These are phyloP conservation scores for Rotaria magnacalcarata DNA, from an alignment of 2,888 invertebrate species.

Conservation along the genomic window DNA sequence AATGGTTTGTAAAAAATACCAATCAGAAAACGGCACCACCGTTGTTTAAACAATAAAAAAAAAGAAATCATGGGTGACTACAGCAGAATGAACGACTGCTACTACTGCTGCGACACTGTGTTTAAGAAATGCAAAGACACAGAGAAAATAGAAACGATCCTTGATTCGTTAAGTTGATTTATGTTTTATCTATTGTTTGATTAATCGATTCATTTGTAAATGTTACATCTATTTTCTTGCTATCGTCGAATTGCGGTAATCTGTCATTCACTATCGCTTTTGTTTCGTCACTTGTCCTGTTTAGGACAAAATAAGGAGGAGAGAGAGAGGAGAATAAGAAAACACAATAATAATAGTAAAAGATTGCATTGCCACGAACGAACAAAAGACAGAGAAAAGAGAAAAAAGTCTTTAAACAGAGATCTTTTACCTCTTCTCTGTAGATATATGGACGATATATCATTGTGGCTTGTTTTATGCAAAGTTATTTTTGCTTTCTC, in stretches of 20 bases:
- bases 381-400: background rate
- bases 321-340: background rate
- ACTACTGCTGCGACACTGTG: background rate
- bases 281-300: slow-evolving; percentile 6
- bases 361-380: background rate
- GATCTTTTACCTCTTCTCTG: slow-evolving; percentile 3
- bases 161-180: background rate
- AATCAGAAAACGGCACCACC: slow-evolving; percentile 17
- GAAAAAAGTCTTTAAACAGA: background rate
- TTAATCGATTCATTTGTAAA: background rate
- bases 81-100: background rate
- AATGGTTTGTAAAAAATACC: slow-evolving; percentile 1
- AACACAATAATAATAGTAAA: background rate
- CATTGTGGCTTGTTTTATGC: background rate
- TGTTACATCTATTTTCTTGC: background rate
- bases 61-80: background rate
- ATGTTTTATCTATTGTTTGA: background rate
- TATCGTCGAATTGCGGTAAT: background rate
- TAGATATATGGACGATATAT: background rate
- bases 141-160: background rate
- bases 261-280: background rate
- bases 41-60: background rate
- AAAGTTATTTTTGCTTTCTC: background rate
- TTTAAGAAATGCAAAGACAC: background rate
- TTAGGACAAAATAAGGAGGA: background rate